phyloP scores from a whole-genome alignment of 30 jellyfish, hydroid and myxozoan species.

The Turritopsis dohrnii region DNA sequence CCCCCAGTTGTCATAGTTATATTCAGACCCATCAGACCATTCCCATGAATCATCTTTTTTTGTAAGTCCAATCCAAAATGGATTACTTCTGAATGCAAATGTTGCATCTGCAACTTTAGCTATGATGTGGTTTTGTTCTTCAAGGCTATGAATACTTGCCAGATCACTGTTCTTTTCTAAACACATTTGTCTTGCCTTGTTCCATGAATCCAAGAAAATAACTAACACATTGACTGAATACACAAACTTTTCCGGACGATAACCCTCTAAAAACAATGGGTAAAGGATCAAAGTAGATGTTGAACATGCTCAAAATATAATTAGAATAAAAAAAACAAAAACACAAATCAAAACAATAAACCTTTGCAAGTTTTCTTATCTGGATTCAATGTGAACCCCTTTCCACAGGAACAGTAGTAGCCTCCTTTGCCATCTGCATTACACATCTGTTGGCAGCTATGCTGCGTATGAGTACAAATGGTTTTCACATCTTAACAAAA shows the following conservation, averaged over 20 bases:
- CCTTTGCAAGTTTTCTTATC: constrained; percentile 16
- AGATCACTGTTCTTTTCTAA: neutral
- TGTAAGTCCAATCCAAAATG: neutral
- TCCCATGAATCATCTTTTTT: neutral
- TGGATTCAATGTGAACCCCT: neutral
- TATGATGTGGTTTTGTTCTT: neutral
- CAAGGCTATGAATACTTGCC: neutral
- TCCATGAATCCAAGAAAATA: neutral
- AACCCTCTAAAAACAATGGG: neutral
- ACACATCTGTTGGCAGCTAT: neutral
- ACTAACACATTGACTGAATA: neutral
- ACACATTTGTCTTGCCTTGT: neutral
- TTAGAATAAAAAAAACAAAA: neutral
- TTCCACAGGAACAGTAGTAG: neutral
- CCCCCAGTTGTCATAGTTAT: neutral
- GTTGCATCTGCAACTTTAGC: neutral
- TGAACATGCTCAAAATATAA: neutral
- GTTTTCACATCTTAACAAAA: neutral
- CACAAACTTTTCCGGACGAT: neutral
- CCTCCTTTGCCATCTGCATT: neutral
- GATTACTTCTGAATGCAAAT: neutral
- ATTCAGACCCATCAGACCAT: neutral
- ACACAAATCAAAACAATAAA: neutral
- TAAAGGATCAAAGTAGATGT: neutral
- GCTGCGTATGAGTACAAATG: neutral